A percentile compares a stretch with the other conserved stretches of the same genome.
Evolutionary conservation across 2,113 vertebrate genomes (phyloP).

Genomic region (Grammomys surdaster): DNA sequence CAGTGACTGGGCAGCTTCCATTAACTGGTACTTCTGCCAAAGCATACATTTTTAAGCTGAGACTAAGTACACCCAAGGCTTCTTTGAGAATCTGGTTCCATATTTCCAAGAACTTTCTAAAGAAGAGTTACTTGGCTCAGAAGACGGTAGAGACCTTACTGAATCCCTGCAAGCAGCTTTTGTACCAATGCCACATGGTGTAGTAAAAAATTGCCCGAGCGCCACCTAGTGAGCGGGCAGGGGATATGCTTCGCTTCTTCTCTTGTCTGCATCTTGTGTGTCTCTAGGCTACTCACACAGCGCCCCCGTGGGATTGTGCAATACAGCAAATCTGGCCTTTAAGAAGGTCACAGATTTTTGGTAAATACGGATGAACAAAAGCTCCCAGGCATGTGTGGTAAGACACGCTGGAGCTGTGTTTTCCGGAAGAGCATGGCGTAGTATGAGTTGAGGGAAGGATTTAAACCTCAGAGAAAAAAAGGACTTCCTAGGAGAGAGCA

Average conservation of each 20-base stretch:
- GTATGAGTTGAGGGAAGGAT: background rate
- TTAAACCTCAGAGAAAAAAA: background rate
- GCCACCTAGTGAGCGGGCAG: background rate
- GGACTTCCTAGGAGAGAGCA: background rate
- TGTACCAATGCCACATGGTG: fast-evolving
- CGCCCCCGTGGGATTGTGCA: no score
- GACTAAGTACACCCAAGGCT: background rate
- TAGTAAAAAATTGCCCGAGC: background rate
- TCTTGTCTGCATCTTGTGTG: background rate
- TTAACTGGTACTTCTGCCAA: background rate
- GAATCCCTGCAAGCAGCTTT: no score
- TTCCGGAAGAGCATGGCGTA: background rate
- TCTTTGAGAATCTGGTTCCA: background rate
- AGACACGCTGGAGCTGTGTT: background rate
- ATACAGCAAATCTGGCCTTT: background rate
- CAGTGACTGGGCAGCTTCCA: background rate
- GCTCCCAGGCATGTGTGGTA: background rate
- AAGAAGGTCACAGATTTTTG: background rate
- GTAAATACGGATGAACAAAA: background rate
- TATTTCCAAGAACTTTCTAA: background rate
- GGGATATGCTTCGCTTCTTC: background rate
- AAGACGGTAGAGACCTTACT: background rate
- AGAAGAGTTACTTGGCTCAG: background rate
- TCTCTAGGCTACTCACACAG: background rate
- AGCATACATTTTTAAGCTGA: background rate